Evolutionary conservation across 2,797 vertebrate genomes (phyloP).

Genomic region (Phataginus tetradactyla): DNA sequence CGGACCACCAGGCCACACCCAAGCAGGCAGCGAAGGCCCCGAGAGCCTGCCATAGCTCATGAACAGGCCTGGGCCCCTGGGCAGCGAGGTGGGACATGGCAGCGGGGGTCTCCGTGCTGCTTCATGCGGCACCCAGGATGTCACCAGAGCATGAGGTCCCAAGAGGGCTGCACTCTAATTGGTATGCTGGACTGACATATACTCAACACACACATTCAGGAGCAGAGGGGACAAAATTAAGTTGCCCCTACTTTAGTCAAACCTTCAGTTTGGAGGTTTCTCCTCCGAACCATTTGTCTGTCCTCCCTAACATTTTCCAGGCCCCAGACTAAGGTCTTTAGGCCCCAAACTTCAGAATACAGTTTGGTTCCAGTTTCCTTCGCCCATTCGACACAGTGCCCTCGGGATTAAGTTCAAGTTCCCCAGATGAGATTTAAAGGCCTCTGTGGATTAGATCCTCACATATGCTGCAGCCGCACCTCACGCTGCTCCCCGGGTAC

Average conservation of each 20-base stretch:
- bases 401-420: not conserved
- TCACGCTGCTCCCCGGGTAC: not conserved
- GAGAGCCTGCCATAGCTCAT: too few relatives aligned
- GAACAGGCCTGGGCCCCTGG: not conserved
- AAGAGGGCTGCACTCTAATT: not conserved
- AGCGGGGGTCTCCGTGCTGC: not conserved
- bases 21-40: not conserved
- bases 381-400: not conserved
- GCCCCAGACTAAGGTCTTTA: not conserved
- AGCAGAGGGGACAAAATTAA: not conserved
- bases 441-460: not conserved
- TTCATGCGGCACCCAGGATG: not conserved
- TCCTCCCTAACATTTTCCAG: not conserved
- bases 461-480: not conserved
- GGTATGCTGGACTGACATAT: rapidly evolving
- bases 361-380: not conserved
- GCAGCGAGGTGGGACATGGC: not conserved
- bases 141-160: not conserved
- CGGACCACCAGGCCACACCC: rapidly evolving
- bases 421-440: not conserved
- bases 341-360: not conserved
- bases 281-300: not conserved
- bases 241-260: not conserved
- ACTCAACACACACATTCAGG: too few relatives aligned
- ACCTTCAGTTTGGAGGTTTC: not conserved